These are phyloP conservation scores for Galeopterus variegatus DNA, from an alignment of 2,113 vertebrate species.

Conservation along the genomic window DNA sequence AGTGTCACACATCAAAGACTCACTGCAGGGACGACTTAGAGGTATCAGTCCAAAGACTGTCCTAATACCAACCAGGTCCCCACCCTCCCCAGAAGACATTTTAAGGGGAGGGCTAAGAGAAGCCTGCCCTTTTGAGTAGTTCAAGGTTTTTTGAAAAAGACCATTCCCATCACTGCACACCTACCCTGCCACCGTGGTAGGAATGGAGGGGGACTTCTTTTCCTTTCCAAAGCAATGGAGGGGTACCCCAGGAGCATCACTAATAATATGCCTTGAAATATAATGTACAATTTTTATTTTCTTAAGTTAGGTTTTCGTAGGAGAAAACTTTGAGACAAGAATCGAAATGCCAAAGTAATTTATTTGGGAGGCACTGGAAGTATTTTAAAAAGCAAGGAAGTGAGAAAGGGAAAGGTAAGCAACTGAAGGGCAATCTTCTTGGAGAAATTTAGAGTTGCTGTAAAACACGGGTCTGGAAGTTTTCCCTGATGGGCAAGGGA, in stretches of 20 bases:
- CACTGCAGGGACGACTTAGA: background rate
- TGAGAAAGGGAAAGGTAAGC: background rate
- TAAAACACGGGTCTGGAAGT: background rate
- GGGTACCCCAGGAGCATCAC: background rate
- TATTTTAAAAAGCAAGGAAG: background rate
- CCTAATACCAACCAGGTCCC: background rate
- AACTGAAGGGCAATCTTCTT: background rate
- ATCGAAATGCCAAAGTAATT: background rate
- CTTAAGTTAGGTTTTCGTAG: background rate
- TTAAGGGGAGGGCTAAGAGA: background rate
- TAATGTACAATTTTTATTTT: background rate
- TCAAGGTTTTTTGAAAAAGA: background rate
- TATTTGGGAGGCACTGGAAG: background rate
- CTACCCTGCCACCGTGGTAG: background rate
- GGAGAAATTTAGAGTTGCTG: background rate
- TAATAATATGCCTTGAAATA: background rate
- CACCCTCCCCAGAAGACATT: background rate
- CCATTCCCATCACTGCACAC: background rate
- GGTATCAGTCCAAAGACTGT: background rate
- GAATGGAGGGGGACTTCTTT: background rate
- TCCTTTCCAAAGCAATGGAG: background rate
- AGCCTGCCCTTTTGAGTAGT: background rate
- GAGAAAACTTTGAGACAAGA: background rate
- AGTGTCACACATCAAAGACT: background rate
- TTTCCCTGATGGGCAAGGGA: background rate